Evolutionary conservation across 2,888 invertebrate species (phyloP).

Genomic region (Acronicta aceris): DNA sequence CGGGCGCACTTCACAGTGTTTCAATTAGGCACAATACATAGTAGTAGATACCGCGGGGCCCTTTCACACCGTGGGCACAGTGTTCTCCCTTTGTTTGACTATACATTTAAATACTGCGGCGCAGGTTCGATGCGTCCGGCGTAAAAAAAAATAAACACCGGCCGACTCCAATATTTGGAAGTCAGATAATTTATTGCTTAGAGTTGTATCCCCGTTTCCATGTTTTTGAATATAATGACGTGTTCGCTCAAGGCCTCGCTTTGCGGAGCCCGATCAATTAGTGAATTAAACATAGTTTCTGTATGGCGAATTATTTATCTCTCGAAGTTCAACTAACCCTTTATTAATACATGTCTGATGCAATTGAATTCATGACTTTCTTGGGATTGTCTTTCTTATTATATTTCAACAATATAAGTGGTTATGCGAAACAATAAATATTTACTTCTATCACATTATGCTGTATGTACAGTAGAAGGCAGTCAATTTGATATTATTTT

Average conservation of each 20-base stretch:
- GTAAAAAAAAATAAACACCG: constrained; percentile 70
- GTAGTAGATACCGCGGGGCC: constrained; percentile 73
- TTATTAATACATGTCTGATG: not conserved
- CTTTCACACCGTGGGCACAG: constrained; percentile 79
- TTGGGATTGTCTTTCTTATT: too few species aligned
- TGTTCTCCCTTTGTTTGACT: constrained; percentile 84
- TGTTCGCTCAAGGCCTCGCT: constrained; percentile 22
- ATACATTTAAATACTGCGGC: constrained; percentile 85
- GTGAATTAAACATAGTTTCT: not conserved
- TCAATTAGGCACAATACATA: constrained; percentile 85
- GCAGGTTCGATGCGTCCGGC: constrained; percentile 75
- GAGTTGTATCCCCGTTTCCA: constrained; percentile 27
- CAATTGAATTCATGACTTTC: too few species aligned
- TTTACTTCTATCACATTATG: not conserved
- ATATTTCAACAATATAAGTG: not conserved
- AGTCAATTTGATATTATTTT: not conserved
- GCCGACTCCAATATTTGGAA: constrained; percentile 76
- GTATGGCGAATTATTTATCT: not conserved
- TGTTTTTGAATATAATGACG: constrained; percentile 23
- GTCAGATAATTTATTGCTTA: constrained; percentile 77
- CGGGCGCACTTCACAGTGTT: constrained; percentile 61
- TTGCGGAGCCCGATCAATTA: constrained; percentile 1
- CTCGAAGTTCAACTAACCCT: not conserved
- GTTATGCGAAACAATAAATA: not conserved
- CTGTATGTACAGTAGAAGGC: not conserved